Evolutionary conservation across 2,797 vertebrate genomes (phyloP), one percentile per base, ranked within the genome.

Genomic region (Pseudocheirus occidentalis): DNA sequence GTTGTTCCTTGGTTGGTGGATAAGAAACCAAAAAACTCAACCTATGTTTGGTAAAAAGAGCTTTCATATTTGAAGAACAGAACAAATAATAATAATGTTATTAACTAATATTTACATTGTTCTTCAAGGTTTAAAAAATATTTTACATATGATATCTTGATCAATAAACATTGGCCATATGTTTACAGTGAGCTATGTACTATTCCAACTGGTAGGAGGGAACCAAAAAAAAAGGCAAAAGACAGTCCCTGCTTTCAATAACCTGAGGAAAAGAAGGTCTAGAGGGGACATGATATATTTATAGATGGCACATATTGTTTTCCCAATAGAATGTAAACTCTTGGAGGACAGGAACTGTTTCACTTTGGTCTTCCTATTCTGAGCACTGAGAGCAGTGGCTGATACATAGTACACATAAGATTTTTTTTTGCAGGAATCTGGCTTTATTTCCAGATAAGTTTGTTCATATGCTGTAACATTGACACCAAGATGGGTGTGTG

Each of bases 381-480:
- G 66, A 73, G 66, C 66, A 73, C 13, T n/a, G 4, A 66, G 7
- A n/a, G 13, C 62, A 73, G 59, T 62, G 10, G 10, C 10, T 62
- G 3, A 31, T 9, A 34, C 5, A 62, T 62, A 62, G 31, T 62
- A 34, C 4, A 62, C 11, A 62, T 54, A 52, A 52, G 5, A 52
- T 2, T 52, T 52, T 52, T 52, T 52, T 57, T 96, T 96, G 97
- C 97, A 97, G 98, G 97, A 95, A 95, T 98, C 95, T 98, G 96
- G 96, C 91, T 99, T 99, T 99, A 98, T 99, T 98, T 98, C 98
- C 96, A 53, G 96, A 98, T 97, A 92, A 98, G 94, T 98, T 98
- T 98, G 98, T 98, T 98, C 94, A 95, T 98, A 98, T 98, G 98
- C 98, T 97, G 5, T 98, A 98, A 99, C 98, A 99, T 98, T 98